A percentile compares a stretch with the other conserved stretches of the same genome.
These are phyloP conservation scores for Hepsetus odoe DNA, from an alignment of 2,113 vertebrate genomes.

Conservation along the genomic window DNA sequence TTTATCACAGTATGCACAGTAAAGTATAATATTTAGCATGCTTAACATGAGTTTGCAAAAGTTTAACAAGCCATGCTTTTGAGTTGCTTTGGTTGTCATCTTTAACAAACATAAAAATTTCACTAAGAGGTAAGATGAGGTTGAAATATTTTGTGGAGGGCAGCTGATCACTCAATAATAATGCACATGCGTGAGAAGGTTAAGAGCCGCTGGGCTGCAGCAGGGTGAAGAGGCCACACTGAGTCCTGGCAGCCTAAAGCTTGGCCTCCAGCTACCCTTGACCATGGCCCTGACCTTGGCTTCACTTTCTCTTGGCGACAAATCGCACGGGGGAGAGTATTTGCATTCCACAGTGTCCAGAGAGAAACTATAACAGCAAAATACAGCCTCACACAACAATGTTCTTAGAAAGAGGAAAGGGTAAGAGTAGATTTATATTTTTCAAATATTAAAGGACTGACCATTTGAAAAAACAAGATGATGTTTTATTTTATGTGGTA, in stretches of 20 bases:
- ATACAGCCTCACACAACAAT: constrained; percentile 24
- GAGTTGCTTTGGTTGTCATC: too few species aligned
- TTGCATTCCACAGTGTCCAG: constrained; percentile 54
- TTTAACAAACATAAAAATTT: too few species aligned
- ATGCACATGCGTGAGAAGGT: not conserved
- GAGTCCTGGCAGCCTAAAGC: constrained; percentile 18
- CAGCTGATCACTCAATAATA: too few species aligned
- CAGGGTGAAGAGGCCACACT: not conserved
- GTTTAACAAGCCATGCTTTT: too few species aligned
- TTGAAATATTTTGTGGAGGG: too few species aligned
- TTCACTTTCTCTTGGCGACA: constrained; percentile 31
- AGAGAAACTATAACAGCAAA: constrained; percentile 46
- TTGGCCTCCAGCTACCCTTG: constrained; percentile 10
- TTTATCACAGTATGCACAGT: too few species aligned
- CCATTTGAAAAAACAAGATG: not conserved
- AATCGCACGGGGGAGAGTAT: constrained; percentile 31
- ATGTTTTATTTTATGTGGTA: constrained; percentile 7
- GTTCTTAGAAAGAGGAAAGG: not conserved
- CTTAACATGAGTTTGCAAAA: too few species aligned
- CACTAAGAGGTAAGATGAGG: too few species aligned
- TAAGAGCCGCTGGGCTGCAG: not conserved
- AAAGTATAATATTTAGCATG: too few species aligned
- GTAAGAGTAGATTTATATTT: not conserved
- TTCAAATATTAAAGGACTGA: not conserved
- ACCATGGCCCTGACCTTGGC: constrained; percentile 50